Evolutionary conservation across 2,888 invertebrate genomes (phyloP), one percentile per base, ranked within the genome.

Genomic region (Drosophila koepferae): DNA sequence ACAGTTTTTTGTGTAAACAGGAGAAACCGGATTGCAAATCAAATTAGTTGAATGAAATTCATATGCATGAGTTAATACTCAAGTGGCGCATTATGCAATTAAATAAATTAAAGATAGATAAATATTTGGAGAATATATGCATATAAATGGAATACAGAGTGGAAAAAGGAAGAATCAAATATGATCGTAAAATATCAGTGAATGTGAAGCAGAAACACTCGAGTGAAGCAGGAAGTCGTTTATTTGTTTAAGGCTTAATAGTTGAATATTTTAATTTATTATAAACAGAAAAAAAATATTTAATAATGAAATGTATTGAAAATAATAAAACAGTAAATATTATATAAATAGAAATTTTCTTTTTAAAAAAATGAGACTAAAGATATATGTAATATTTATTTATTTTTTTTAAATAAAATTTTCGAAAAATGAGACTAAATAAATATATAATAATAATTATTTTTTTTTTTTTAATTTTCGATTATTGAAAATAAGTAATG

Each of bases 61-160:
- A 71, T 65, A 67, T 63, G 86, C 80, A 43, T 80, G 83, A 72
- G 55, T 44, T 86, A 70, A 68, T 54, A 62, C 51, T 54, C 43
- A 67, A 85, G 72, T 68, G 64, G 20, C 41, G 56, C 68, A 73
- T 82, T 80, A 80, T 64, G 62, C 76, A 76, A 82, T 82, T 74
- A 77, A 73, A 61, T 71, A 64, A 71, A 83, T 77, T 73, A 64
- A 72, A 59, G 44, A 18, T 56, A 71, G 58, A 68, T 65, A 80
- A 80, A 82, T 73, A 84, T 84, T 84, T 64, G 16, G 41, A 67
- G 23, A 67, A 40, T 60, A 66, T 58, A 49, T 69, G 34, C 46
- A 56, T 48, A 71, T 16, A 38, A 43, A 44, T 31, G 31, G 5
- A 8, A 18, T 14, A 18, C 20, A 3, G 31, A 38, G 14, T n/a